Evolutionary conservation across 2,797 vertebrate species (phyloP).

Genomic region (Enteromius paludinosus): DNA sequence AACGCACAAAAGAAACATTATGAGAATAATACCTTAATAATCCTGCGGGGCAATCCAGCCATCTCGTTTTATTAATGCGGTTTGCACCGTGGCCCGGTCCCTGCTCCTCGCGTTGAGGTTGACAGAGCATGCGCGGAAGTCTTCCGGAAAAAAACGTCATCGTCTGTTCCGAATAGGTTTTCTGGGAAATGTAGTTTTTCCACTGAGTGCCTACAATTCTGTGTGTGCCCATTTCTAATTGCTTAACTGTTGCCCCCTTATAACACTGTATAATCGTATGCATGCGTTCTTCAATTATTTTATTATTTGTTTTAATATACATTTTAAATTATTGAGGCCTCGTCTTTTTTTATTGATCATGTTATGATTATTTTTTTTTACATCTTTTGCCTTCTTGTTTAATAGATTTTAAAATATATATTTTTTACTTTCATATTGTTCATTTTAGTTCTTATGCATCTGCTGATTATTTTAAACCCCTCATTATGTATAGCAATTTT

Average conservation of each 20-base stretch:
- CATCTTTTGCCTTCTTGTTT: neutral
- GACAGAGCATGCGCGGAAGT: constrained; percentile 67
- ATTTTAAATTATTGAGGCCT: neutral
- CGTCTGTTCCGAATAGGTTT: constrained; percentile 43
- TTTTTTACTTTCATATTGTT: neutral
- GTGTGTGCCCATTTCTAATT: neutral
- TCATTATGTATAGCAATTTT: neutral
- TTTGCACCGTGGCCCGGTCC: constrained; percentile 78
- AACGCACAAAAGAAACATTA: neutral
- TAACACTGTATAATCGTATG: neutral
- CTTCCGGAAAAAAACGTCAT: constrained; percentile 75
- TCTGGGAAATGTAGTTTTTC: constrained; percentile 44
- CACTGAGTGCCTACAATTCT: neutral
- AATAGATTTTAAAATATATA: neutral
- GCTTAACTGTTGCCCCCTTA: too few species aligned
- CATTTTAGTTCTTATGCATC: neutral
- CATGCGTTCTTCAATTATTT: neutral
- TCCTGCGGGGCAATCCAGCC: constrained; percentile 95
- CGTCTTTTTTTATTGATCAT: neutral
- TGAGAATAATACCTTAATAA: constrained; percentile 83
- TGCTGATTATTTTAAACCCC: neutral
- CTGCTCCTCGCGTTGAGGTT: constrained; percentile 75
- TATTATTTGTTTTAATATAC: neutral
- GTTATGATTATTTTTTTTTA: neutral
- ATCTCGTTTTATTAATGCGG: constrained; percentile 88